Conservation (phyloP, 1,140 invertebrate genomes). For the Tribolium castaneum region DNA sequence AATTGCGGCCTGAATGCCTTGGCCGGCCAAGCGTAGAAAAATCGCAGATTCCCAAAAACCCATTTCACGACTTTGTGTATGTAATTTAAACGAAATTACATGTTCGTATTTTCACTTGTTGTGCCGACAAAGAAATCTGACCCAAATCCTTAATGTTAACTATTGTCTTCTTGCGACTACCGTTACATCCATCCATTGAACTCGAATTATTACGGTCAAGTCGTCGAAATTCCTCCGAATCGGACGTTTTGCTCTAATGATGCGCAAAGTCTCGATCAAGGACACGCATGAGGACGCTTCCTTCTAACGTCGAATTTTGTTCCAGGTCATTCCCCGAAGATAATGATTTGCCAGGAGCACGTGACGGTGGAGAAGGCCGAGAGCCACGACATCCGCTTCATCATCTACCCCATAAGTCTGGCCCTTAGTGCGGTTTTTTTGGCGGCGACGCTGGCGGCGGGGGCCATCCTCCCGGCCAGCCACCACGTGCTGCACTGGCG, state of each 20-base stretch:
- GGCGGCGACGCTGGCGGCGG: constrained; percentile 79
- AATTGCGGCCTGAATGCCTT: not conserved
- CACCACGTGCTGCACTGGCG: constrained; percentile 88
- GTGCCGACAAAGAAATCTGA: constrained; percentile 10
- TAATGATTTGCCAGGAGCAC: constrained; percentile 52
- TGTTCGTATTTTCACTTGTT: constrained; percentile 17
- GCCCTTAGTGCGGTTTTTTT: constrained; percentile 82
- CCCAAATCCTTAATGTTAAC: not conserved
- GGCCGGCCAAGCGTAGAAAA: not conserved
- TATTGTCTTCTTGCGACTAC: not conserved
- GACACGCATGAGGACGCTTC: not conserved
- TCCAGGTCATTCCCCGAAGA: constrained; percentile 51
- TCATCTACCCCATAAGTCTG: constrained; percentile 78
- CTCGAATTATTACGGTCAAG: not conserved
- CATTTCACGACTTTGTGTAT: not conserved
- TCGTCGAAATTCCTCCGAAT: not conserved
- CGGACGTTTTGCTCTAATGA: not conserved
- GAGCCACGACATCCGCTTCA: constrained; percentile 69
- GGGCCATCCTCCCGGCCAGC: constrained; percentile 79
- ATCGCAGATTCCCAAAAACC: not conserved
- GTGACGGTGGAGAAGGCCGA: not conserved
- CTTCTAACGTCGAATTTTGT: not conserved
- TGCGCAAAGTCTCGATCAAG: constrained; percentile 53
- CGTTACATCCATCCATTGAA: not conserved
- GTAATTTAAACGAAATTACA: constrained; percentile 15